These are phyloP conservation scores for Latrodectus elegans DNA, from an alignment of 2,888 invertebrate genomes.

Conservation along the genomic window DNA sequence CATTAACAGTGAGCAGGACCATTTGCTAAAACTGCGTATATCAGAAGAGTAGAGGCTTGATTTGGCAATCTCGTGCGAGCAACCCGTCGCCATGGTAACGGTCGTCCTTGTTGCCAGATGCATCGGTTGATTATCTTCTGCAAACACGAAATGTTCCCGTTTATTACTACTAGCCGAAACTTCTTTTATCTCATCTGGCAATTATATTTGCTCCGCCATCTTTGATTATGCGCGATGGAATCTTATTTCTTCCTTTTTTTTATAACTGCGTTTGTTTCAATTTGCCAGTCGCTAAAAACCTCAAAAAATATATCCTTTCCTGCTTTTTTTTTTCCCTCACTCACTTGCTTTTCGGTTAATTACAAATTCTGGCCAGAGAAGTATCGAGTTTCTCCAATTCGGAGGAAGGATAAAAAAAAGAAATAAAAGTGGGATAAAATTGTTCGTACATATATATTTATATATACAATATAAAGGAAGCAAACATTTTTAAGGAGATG, in stretches of 20 bases:
- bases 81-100: conserved; percentile 63
- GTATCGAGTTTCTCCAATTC: conserved; percentile 61
- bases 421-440: conserved; percentile 7
- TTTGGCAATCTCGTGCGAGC: conserved; percentile 70
- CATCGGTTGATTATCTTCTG: conserved; percentile 69
- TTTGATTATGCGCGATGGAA: conserved; percentile 68
- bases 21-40: conserved; percentile 69
- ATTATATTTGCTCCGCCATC: conserved; percentile 68
- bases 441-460: background rate
- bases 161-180: conserved; percentile 68
- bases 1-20: conserved; percentile 61
- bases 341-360: conserved; percentile 61
- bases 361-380: conserved; percentile 38
- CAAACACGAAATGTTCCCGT: conserved; percentile 69
- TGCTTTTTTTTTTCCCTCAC: conserved; percentile 11
- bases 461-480: background rate
- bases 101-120: conserved; percentile 69
- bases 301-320: conserved; percentile 43
- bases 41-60: conserved; percentile 66
- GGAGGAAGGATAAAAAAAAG: conserved; percentile 1
- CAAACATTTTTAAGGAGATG: conserved; percentile 34
- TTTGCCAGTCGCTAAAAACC: conserved; percentile 63
- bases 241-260: conserved; percentile 4
- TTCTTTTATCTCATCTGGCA: conserved; percentile 69
- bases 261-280: conserved; percentile 59